Evolutionary conservation across 2,888 invertebrate genomes (phyloP), one percentile per base, ranked within the genome.

Genomic region (Coelogynopora nodosa): DNA sequence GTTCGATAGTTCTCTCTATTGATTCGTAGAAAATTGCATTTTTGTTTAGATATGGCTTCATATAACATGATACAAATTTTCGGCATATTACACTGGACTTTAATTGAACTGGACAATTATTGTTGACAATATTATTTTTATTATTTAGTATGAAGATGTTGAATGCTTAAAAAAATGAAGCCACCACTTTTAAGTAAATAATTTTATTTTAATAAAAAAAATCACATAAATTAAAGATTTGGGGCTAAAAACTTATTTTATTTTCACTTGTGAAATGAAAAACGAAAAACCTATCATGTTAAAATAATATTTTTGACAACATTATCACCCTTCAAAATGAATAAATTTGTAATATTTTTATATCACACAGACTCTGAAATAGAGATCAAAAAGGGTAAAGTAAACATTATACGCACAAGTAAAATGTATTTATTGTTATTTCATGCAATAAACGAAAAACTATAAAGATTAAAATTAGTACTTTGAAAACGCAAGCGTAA

Each of bases 381-480:
- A 49, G 49, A 49, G 49, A 18, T 49, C 49, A 13, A 49, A 49
- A 5, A 49, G 49, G 74, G 74, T 23, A 74, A 26, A 74, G 74
- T 74, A 74, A 74, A 26, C 74, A 26, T n/a, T n/a, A 23, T 5
- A 74, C 74, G 74, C 74, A 74, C 74, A 74, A 23, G 74, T 74
- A 5, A 74, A 74, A 74, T 74, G 2, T n/a, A 74, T 13, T 74
- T 13, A 74, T 74, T 74, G 74, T 74, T 74, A 74, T 74, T 74
- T 74, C 74, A 74, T 74, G 23, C 74, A 74, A 74, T 74, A 74
- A 74, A 74, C 74, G 23, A 13, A 74, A 74, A 74, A 5, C 74
- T 74, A 74, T 74, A 74, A 49, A 74, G 74, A 74, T 74, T 74
- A 74, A 74, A 74, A 74, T 74, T 74, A 74, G 74, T 74, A 74